Conservation (phyloP, 2,888 invertebrate species). For the Platycheirus albimanus region DNA sequence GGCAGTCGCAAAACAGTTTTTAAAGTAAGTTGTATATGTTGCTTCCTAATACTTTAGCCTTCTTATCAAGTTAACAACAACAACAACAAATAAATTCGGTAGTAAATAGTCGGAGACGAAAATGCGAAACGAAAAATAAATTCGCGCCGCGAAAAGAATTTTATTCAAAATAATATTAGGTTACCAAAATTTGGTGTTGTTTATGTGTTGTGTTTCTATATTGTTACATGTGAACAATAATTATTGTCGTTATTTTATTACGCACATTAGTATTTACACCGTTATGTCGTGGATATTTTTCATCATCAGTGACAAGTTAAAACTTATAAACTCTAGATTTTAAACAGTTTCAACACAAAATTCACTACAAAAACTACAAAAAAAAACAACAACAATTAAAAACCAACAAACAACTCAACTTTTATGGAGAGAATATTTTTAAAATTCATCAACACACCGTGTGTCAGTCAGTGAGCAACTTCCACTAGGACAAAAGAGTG, state of each 20-base stretch:
- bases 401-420: conserved; percentile 46
- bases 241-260: conserved; percentile 5
- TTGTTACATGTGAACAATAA: conserved; percentile 66
- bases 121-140: background rate
- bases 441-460: conserved; percentile 34
- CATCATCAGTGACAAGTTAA: conserved; percentile 51
- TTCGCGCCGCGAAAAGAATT: conserved; percentile 41
- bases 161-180: conserved; percentile 11
- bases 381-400: conserved; percentile 43
- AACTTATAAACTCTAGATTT: conserved; percentile 36
- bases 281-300: conserved; percentile 31
- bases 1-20: conserved; percentile 68
- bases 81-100: conserved; percentile 14
- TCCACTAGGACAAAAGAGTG: conserved; percentile 57
- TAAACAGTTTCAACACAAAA: conserved; percentile 63
- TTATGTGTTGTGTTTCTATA: conserved; percentile 68
- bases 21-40: conserved; percentile 68
- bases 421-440: conserved; percentile 33
- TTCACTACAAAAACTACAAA: conserved; percentile 52
- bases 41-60: conserved; percentile 50
- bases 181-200: conserved; percentile 59
- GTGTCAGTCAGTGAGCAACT: no score
- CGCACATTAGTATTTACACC: conserved; percentile 32
- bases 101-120: no score
- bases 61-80: conserved; percentile 11